Percentiles rank a stretch among this genome's conserved stretches.
Evolutionary conservation across 2,888 invertebrate species (phyloP).

Genomic region (Plebejus melissa): DNA sequence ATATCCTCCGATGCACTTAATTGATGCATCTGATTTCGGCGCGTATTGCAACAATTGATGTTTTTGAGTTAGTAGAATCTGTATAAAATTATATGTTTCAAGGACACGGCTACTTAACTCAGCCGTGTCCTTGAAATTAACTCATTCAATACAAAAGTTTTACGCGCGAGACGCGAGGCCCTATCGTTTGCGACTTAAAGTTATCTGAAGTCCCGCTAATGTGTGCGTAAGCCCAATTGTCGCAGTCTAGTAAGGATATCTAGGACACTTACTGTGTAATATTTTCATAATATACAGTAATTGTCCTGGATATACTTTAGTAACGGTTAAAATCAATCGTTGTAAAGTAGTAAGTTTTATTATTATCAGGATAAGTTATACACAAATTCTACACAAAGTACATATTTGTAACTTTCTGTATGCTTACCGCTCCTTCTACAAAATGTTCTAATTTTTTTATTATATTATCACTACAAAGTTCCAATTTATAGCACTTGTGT

Average conservation of each 20-base stretch:
- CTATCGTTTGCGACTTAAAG: neutral
- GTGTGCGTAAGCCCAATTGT: neutral
- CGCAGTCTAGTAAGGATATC: neutral
- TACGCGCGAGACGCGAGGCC: no score
- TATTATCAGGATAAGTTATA: no score
- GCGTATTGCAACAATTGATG: neutral
- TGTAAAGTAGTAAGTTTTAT: no score
- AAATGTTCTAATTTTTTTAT: neutral
- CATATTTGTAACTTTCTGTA: neutral
- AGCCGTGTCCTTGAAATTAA: neutral
- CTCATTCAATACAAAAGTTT: neutral
- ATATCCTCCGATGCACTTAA: conserved; percentile 59
- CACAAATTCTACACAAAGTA: no score
- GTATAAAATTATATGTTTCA: neutral
- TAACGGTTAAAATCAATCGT: no score
- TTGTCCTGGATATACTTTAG: no score
- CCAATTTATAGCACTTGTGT: neutral
- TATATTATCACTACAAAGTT: neutral
- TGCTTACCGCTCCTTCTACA: neutral
- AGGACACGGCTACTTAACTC: neutral
- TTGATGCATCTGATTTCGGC: conserved; percentile 43
- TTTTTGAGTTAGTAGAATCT: neutral
- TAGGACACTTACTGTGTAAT: no score
- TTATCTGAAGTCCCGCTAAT: neutral
- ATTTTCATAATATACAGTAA: no score